Evolutionary conservation across 2,113 vertebrate species (phyloP).

Genomic region (Platichthys flesus): DNA sequence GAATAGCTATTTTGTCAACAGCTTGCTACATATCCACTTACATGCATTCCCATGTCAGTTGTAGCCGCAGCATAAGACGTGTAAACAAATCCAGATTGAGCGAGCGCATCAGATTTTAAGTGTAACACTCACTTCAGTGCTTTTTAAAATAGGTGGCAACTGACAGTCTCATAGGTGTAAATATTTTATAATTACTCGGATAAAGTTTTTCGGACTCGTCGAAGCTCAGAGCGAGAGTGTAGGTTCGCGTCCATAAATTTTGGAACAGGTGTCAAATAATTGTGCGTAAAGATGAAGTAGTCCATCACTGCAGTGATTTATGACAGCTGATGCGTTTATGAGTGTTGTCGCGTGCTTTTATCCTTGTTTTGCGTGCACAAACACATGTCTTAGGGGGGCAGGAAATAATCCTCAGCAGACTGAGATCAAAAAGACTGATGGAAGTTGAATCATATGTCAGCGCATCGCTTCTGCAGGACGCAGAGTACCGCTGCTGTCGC

Average conservation of each 20-base stretch:
- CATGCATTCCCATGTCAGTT: slow-evolving; percentile 73
- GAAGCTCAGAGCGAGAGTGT: slow-evolving; percentile 19
- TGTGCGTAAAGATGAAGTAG: slow-evolving; percentile 73
- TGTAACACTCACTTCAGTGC: slow-evolving; percentile 10
- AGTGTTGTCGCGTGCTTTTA: slow-evolving; percentile 71
- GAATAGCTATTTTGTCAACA: slow-evolving; percentile 69
- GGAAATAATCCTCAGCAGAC: slow-evolving; percentile 76
- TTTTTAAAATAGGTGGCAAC: slow-evolving; percentile 22
- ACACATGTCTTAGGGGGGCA: slow-evolving; percentile 73
- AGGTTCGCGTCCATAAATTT: slow-evolving; percentile 55
- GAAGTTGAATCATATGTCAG: slow-evolving; percentile 69
- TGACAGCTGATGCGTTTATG: slow-evolving; percentile 76
- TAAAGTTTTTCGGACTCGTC: slow-evolving; percentile 28
- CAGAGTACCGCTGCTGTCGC: slow-evolving; percentile 38
- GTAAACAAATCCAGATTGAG: slow-evolving; percentile 72
- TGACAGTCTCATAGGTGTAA: slow-evolving; percentile 12
- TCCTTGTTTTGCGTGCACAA: slow-evolving; percentile 73
- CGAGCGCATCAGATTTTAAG: slow-evolving; percentile 52
- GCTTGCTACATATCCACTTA: slow-evolving; percentile 68
- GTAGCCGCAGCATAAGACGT: slow-evolving; percentile 58
- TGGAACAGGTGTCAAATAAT: slow-evolving; percentile 77
- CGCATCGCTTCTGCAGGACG: slow-evolving; percentile 56
- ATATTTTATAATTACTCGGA: slow-evolving; percentile 33
- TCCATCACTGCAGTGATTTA: slow-evolving; percentile 63
- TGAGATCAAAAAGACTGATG: slow-evolving; percentile 67